Conservation (phyloP, 2,797 vertebrate species). For the Chelmon rostratus region DNA sequence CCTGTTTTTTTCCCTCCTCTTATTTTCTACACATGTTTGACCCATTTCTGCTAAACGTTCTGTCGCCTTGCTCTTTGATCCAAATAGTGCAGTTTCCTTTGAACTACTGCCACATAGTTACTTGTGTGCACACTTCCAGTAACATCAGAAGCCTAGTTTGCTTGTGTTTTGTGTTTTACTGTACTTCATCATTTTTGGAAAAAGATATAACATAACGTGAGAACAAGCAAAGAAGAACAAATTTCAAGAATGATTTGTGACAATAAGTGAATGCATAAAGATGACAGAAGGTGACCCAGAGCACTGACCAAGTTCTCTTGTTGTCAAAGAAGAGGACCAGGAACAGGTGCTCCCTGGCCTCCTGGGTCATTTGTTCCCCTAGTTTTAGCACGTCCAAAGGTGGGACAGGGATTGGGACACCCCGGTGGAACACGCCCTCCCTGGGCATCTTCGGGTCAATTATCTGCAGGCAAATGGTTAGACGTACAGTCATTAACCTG, state of each 20-base stretch:
- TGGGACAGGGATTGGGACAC: constrained; percentile 98
- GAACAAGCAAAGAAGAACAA: not conserved
- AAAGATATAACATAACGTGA: not conserved
- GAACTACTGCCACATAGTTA: constrained; percentile 27
- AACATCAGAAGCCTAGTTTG: constrained; percentile 7
- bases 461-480: constrained; percentile 86
- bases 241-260: not conserved
- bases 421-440: constrained; percentile 98
- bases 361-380: constrained; percentile 99
- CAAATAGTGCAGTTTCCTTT: constrained; percentile 41
- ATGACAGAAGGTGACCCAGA: not conserved
- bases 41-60: constrained; percentile 62
- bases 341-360: constrained; percentile 98
- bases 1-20: constrained; percentile 18
- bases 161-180: constrained; percentile 9
- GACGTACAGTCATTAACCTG: constrained; percentile 5
- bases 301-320: constrained; percentile 97
- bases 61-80: constrained; percentile 25
- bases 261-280: not conserved
- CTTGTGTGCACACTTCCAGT: constrained; percentile 14
- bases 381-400: constrained; percentile 98
- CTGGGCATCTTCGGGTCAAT: constrained; percentile 99
- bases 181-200: not conserved
- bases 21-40: constrained; percentile 58
- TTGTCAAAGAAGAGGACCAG: constrained; percentile 99